Base-by-base conservation (phyloP, 2,797 vertebrate genomes). In the Lepidocolaptes lacrymiger region DNA sequence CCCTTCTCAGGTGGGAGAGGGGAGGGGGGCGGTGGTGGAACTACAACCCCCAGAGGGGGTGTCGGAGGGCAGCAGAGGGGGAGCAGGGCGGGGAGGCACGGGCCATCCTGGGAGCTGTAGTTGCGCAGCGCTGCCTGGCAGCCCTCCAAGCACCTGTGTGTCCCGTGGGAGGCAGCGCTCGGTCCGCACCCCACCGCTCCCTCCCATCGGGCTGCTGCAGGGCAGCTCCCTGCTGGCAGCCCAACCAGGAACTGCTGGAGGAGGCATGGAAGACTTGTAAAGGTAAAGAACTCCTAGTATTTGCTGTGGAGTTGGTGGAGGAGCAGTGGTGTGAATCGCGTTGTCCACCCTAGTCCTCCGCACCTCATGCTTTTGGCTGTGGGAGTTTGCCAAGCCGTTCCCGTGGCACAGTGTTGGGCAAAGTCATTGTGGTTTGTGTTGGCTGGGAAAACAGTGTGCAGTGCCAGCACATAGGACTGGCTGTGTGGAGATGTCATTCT, bases 101-200 rank as follows among this genome's bases (percentile, higher is more conserved):
- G 4, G 16, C 78, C 0, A 30, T 77, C 48, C 75, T 89, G 93
- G 96, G 97, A 95, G 73, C 12, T 88, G 97, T 97, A 96, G 96
- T 96, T 34, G 54, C 0, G 4, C 1, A 2, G 12, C 18, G 26
- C 5, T 22, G 18, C 14, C 44, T 8, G 73, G 88, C 73, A 3
- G 32, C 66, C 43, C 5, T 74, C 48, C 77, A 75, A 56, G 80
- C 72, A 92, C 96, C 88, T 95, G 95, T 43, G 9, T 10, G 36
- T 43, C 2, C 2, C 3, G 17, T 7, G 66, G 37, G 88, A 56
- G 81, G 83, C 32, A 23, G 88, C 62, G 66, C 3, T 46, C 49
- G 30, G 37, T 85, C 71, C 26, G 41, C 46, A 44, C 76, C 16
- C 37, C 63, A 3, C 67, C 75, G 51, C 88, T 73, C 88, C 86